Evolutionary conservation across 2,113 vertebrate species (phyloP).

Genomic region (Sapajus apella): DNA sequence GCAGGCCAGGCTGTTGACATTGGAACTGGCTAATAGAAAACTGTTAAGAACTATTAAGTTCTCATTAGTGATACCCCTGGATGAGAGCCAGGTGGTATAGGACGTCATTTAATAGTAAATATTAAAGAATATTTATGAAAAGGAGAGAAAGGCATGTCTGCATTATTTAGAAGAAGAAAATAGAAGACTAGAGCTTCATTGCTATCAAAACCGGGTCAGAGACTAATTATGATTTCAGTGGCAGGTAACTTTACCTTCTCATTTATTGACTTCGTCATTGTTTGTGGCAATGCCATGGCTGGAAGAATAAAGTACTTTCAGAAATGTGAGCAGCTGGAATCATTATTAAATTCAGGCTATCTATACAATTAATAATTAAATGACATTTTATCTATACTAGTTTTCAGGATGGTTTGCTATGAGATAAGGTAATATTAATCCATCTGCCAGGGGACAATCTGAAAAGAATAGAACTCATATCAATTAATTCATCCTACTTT

Average conservation of each 20-base stretch:
- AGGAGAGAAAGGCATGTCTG: constrained; percentile 71
- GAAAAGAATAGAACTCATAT: constrained; percentile 16
- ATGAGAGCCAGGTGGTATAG: constrained; percentile 32
- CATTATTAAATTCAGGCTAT: constrained; percentile 91
- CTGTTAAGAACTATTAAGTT: constrained; percentile 61
- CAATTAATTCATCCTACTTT: constrained; percentile 47
- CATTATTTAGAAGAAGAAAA: constrained; percentile 90
- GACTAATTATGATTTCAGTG: constrained; percentile 84
- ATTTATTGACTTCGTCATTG: constrained; percentile 90
- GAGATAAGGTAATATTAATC: constrained; percentile 79
- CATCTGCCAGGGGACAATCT: not conserved
- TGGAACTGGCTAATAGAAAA: constrained; percentile 42
- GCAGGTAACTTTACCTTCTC: constrained; percentile 87
- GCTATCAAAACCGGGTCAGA: constrained; percentile 90
- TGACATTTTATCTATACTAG: constrained; percentile 92
- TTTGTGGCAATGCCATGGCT: constrained; percentile 86
- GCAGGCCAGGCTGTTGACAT: constrained; percentile 52
- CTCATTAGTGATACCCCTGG: constrained; percentile 54
- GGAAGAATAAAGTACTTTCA: constrained; percentile 88
- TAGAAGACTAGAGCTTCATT: constrained; percentile 81
- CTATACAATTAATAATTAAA: constrained; percentile 95
- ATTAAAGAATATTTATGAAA: constrained; percentile 54
- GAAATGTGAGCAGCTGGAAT: constrained; percentile 92
- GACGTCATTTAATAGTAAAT: constrained; percentile 66
- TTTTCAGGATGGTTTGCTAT: constrained; percentile 86